These are phyloP conservation scores for Ctenopoma kingsleyae DNA, from an alignment of 2,797 vertebrate species.

Conservation along the genomic window DNA sequence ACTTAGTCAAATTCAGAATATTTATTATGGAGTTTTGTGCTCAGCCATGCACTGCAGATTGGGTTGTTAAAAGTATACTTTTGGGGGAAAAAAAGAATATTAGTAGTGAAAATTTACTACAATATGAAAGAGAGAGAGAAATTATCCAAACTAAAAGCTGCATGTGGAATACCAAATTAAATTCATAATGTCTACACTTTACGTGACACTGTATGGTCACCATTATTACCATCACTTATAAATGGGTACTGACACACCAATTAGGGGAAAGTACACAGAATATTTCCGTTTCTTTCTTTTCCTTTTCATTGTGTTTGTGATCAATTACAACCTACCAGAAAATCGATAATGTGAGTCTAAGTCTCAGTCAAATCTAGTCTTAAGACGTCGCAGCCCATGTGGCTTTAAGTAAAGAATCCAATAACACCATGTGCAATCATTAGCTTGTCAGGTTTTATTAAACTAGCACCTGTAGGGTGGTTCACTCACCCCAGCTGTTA, in stretches of 20 bases:
- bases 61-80: constrained; percentile 8
- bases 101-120: too few species aligned
- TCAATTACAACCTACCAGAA: constrained; percentile 62
- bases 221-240: constrained; percentile 20
- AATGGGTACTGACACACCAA: constrained; percentile 46
- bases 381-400: constrained; percentile 43
- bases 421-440: constrained; percentile 67
- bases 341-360: constrained; percentile 58
- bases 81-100: too few species aligned
- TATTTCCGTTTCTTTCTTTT: constrained; percentile 64
- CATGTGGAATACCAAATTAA: constrained; percentile 27
- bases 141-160: constrained; percentile 13
- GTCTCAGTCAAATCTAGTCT: constrained; percentile 38
- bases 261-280: constrained; percentile 46
- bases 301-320: constrained; percentile 46
- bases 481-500: constrained; percentile 26
- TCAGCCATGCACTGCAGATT: neutral
- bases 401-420: constrained; percentile 64
- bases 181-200: constrained; percentile 22
- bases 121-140: neutral
- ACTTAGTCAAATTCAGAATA: neutral
- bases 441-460: constrained; percentile 75
- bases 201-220: constrained; percentile 18
- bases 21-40: neutral
- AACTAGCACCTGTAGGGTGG: constrained; percentile 37